Evolutionary conservation across 1,140 invertebrate species (phyloP), one percentile per base, ranked within the genome.

Genomic region (Heliconius melpomene): DNA sequence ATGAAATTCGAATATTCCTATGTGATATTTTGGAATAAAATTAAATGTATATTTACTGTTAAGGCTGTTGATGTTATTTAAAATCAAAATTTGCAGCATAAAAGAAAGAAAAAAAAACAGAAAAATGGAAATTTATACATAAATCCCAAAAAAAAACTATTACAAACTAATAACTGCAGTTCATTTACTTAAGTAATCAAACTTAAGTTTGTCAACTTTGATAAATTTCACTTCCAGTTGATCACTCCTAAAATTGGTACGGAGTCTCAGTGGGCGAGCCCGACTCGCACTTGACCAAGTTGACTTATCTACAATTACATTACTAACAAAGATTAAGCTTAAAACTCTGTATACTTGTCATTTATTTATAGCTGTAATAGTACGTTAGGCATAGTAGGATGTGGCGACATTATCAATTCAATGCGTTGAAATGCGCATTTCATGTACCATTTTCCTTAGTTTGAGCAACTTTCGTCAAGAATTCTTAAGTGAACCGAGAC

Each of bases 321-420:
- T 60, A 60, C 40, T 60, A 26, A 60, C 54, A 11, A 11, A 7
- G 54, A 60, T 60, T 23, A 60, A 60, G n/a, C 54, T 60, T 11
- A 11, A 23, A 60, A 11, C 54, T 13, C n/a, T 60, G 54, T 23
- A 60, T 23, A 60, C 20, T 23, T 23, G 20, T 60, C 3, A 60
- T 60, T 60, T 60, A 60, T 60, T 60, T 60, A 60, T 26, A 60
- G n/a, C 7, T 11, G n/a, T 60, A 60, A 20, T 2, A 60, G 8
- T 60, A 60, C 54, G 54, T 60, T 23, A 26, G 52, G 16, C 46
- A 46, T 76, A 36, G 75, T 26, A 26, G 23, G 29, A 46, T 26
- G 23, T 71, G 20, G 75, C 79, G 81, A 72, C 80, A 85, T 87
- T 87, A 88, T 84, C 81, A 84, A 86, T 87, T 87, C 83, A 87